Base-by-base conservation (phyloP, 2,888 invertebrate genomes). In the Clivina fossor region DNA sequence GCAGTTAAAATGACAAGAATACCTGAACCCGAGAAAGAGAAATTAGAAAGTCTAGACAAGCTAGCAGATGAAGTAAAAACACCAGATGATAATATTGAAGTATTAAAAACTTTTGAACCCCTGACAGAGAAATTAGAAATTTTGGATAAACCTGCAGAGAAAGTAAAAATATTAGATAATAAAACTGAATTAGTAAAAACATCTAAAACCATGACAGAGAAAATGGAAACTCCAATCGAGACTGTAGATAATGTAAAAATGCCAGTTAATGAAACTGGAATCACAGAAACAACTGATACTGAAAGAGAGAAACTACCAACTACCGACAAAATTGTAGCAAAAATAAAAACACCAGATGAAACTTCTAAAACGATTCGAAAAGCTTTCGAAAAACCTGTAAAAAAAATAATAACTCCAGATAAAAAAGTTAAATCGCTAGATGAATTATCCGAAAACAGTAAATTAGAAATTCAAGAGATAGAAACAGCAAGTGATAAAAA, bases 271-370 rank as follows among this genome's bases (percentile, higher is more conserved):
- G 37, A 1, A 58, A 43, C 22, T 7, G 7, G 7, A 26, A 11
- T 9, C 33, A 33, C 4, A 33, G 13, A 11, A 33, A 33, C 13
- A 33, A 9, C 9, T 33, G 33, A 33, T 8, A 9, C 13, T 11
- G 33, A 32, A 8, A 4, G 15, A 13, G 32, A 33, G 7, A 51
- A 49, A 44, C 26, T 20, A 16, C 28, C 37, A 30, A 9, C 43
- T 19, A 28, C 43, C 4, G 40, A 38, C 15, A 46, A 48, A 26
- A 35, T n/a, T 44, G 50, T 35, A 18, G 49, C 15, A 11, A 41
- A 41, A 41, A 15, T 22, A 11, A 9, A 41, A 11, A 22, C 41
- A 22, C 41, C 41, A 13, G 41, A 38, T 19, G 1, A 3, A 5
- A 38, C n/a, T n/a, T n/a, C n/a, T n/a, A n/a, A n/a, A n/a, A n/a